phyloP scores from a whole-genome alignment of 2,888 invertebrate genomes.

The Creontiades dilutus region DNA sequence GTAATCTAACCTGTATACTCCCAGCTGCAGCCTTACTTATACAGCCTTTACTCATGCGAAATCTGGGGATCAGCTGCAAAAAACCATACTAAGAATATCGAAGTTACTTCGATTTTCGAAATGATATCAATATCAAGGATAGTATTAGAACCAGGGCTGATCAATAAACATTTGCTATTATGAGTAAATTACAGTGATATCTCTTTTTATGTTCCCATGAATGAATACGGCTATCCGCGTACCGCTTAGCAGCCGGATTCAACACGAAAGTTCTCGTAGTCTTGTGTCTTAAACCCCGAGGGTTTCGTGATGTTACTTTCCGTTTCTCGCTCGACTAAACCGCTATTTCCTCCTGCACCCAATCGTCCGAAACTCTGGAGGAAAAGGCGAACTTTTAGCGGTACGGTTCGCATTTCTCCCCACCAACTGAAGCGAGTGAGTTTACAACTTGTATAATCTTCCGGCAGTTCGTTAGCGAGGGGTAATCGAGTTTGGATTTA shows the following conservation, averaged over 20 bases:
- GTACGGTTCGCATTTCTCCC: neutral
- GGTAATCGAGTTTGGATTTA: conserved; percentile 22
- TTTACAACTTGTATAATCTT: conserved; percentile 16
- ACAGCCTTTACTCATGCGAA: no score
- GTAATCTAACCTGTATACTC: no score
- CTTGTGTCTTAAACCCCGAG: neutral
- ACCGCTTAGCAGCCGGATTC: neutral
- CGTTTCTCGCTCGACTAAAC: conserved; percentile 3
- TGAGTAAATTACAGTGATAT: no score
- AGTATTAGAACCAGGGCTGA: no score
- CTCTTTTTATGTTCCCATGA: no score
- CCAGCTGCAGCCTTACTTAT: no score
- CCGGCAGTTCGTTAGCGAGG: neutral
- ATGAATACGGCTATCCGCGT: neutral
- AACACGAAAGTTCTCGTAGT: neutral
- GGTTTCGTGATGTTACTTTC: conserved; percentile 22
- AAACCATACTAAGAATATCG: no score
- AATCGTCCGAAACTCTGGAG: neutral
- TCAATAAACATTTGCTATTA: no score
- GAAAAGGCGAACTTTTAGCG: neutral
- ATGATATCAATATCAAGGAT: no score
- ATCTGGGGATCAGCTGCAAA: no score
- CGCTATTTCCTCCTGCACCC: conserved; percentile 5
- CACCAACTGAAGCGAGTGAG: neutral
- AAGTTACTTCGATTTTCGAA: no score